Percentiles rank a stretch among this genome's conserved stretches.
Conservation (phyloP, 1,140 invertebrate genomes). For the Drosophila watanabei region DNA sequence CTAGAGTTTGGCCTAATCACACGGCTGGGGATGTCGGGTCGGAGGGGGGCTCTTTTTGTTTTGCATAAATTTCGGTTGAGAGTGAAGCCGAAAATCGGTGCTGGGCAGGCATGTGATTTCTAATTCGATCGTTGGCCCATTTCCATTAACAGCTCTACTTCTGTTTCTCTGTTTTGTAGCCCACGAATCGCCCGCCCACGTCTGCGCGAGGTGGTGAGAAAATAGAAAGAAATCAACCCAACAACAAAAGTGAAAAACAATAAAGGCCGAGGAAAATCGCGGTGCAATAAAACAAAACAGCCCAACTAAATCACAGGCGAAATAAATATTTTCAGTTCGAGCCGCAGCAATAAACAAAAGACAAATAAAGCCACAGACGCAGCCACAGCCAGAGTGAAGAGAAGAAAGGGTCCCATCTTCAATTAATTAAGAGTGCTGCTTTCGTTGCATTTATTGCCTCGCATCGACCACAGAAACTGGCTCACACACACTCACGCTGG, state of each 20-base stretch:
- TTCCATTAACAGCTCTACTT: slow-evolving; percentile 52
- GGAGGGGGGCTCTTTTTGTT: slow-evolving; percentile 16
- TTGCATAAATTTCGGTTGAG: slow-evolving; percentile 52
- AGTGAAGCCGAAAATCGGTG: slow-evolving; percentile 21
- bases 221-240: slow-evolving; percentile 49
- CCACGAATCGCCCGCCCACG: slow-evolving; percentile 59
- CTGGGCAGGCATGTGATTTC: slow-evolving; percentile 46
- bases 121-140: slow-evolving; percentile 59
- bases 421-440: slow-evolving; percentile 66
- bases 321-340: slow-evolving; percentile 50
- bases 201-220: slow-evolving; percentile 21
- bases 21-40: slow-evolving; percentile 17
- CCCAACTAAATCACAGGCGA: slow-evolving; percentile 36
- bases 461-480: slow-evolving; percentile 33
- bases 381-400: background rate
- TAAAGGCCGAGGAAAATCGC: slow-evolving; percentile 48
- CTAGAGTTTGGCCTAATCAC: slow-evolving; percentile 50
- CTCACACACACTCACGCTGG: slow-evolving; percentile 47
- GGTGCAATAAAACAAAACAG: slow-evolving; percentile 61
- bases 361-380: slow-evolving; percentile 31
- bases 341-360: slow-evolving; percentile 33
- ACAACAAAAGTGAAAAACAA: slow-evolving; percentile 69
- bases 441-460: slow-evolving; percentile 54
- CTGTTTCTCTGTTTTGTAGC: slow-evolving; percentile 52
- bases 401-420: slow-evolving; percentile 40